phyloP scores from a whole-genome alignment of 2,888 invertebrate genomes.

The Drosophila heteroneura region DNA sequence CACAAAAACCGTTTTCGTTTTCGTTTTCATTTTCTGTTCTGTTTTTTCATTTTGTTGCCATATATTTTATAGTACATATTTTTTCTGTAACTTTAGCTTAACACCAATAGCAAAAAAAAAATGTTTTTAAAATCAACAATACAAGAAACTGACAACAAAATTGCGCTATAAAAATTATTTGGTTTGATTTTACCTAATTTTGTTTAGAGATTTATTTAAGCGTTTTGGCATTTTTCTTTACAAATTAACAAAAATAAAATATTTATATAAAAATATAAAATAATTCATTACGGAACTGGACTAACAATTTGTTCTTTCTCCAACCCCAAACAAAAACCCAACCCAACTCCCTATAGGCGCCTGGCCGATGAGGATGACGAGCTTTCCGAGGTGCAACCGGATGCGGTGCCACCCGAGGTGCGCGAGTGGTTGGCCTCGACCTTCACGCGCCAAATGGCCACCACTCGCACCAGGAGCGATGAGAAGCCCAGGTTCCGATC shows the following conservation, averaged over 20 bases:
- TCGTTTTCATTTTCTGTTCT: constrained; percentile 3
- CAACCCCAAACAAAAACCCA: constrained; percentile 16
- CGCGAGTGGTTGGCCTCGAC: constrained; percentile 98
- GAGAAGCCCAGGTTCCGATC: constrained; percentile 96
- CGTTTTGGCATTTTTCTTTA: constrained; percentile 45
- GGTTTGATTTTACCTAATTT: constrained; percentile 18
- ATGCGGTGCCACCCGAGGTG: constrained; percentile 98
- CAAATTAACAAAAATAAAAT: constrained; percentile 43
- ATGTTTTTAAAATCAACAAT: constrained; percentile 8
- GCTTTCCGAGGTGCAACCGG: constrained; percentile 97
- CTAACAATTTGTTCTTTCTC: constrained; percentile 50
- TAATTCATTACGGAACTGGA: constrained; percentile 23
- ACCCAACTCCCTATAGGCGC: constrained; percentile 86
- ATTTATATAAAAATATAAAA: neutral
- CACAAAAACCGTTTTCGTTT: constrained; percentile 17
- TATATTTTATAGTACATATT: constrained; percentile 10
- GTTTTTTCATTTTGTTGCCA: constrained; percentile 8
- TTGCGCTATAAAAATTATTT: constrained; percentile 29
- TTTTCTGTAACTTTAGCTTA: constrained; percentile 24
- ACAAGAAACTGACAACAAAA: constrained; percentile 25
- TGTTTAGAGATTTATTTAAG: constrained; percentile 23
- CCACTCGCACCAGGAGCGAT: constrained; percentile 90
- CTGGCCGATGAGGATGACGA: constrained; percentile 97
- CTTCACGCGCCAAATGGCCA: constrained; percentile 95
- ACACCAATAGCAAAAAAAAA: constrained; percentile 7